Evolutionary conservation across 2,888 invertebrate species (phyloP).

Genomic region (Himalopsyche anomala): DNA sequence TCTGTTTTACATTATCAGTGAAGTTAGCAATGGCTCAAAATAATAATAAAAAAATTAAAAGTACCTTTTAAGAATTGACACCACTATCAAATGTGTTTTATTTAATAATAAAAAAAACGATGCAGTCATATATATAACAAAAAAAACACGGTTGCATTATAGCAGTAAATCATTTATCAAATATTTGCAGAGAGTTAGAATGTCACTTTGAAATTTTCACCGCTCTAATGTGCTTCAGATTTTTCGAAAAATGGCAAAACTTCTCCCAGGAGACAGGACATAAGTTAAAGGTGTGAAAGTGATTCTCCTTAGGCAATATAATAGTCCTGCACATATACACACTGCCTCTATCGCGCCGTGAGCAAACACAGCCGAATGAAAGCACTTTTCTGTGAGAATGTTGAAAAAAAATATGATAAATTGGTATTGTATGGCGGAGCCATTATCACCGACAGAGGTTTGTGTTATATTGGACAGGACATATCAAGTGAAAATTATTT

Average conservation of each 20-base stretch:
- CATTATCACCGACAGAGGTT: conserved; percentile 54
- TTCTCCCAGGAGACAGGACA: conserved; percentile 44
- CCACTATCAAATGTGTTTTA: too few relatives aligned
- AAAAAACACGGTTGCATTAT: too few relatives aligned
- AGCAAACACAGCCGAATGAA: background rate
- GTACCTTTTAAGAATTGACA: too few relatives aligned
- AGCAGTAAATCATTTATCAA: background rate
- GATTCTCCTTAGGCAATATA: conserved; percentile 46
- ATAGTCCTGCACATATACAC: background rate
- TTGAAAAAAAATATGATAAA: conserved; percentile 59
- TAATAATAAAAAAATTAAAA: too few relatives aligned
- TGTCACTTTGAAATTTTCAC: conserved; percentile 17
- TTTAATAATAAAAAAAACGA: too few relatives aligned
- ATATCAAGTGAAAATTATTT: background rate
- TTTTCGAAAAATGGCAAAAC: conserved; percentile 46
- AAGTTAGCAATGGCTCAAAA: too few relatives aligned
- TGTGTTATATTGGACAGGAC: conserved; percentile 27
- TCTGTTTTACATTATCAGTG: too few relatives aligned
- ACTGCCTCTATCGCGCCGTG: background rate
- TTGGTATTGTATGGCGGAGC: conserved; percentile 57
- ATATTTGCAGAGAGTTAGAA: background rate
- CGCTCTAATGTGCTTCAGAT: conserved; percentile 24
- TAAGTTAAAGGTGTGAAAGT: conserved; percentile 47
- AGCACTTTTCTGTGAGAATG: conserved; percentile 20
- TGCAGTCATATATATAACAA: too few relatives aligned